Evolutionary conservation across 2,797 vertebrate genomes (phyloP), one percentile per base, ranked within the genome.

Genomic region (Parambassis ranga): DNA sequence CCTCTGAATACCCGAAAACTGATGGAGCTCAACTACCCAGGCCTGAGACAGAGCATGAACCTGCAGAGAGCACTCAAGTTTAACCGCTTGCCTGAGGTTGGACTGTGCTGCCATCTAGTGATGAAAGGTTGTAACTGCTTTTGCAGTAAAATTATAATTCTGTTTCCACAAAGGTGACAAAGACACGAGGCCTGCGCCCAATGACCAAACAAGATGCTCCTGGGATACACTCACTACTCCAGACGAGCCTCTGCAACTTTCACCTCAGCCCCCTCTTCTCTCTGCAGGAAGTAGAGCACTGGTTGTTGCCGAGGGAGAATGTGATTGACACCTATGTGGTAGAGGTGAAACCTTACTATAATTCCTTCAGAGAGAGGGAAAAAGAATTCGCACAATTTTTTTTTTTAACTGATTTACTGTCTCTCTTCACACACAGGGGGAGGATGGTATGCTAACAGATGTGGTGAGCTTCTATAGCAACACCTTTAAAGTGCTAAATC

Each of bases 271-370:
- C 94, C 0, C 46, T 91, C 73, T 90, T 95, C 92, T 95, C 89
- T 66, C 50, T 60, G 31, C 91, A 95, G 71, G 95, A 98, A 75
- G 93, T 94, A 43, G 92, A 94, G 48, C 96, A 98, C 87, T 98
- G 95, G 96, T 92, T 96, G 58, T 68, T 95, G 67, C 96, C 96
- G 16, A 93, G 91, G 84, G 92, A 96, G 86, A 93, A 92, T 18
- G 94, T 98, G 84, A 92, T 97, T 0, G 93, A 97, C 89, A 97
- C 95, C 44, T 98, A 94, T 0, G 94, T 98, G 71, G 94, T 97
- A 5, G 94, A 98, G 96, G 96, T 98, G 19, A 74, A 73, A 65
- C 33, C 6, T 32, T 16, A 35, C 4, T 10, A 6, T 41, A 5
- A 38, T 51, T 38, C 35, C 6, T 46, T 35, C 8, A 1, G 32